These are phyloP conservation scores for Perca fluviatilis DNA, from an alignment of 2,113 vertebrate species.

Conservation along the genomic window DNA sequence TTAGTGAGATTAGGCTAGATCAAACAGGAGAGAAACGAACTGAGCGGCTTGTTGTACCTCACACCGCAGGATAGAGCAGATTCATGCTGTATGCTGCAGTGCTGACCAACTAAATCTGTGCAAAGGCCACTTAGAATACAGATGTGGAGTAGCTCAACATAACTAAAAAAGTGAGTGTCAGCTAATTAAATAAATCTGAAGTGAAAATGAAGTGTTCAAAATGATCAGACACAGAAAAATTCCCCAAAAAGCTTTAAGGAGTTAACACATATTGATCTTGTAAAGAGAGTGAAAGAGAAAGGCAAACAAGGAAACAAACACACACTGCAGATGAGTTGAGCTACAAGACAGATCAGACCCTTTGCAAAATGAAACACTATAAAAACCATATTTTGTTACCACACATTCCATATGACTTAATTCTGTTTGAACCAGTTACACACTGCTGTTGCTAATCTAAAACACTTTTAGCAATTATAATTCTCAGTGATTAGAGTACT, in stretches of 20 bases:
- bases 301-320: constrained; percentile 4
- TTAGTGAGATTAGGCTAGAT: constrained; percentile 59
- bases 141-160: neutral
- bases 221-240: neutral
- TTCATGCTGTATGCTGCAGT: neutral
- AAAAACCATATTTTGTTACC: no score
- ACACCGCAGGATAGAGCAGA: constrained; percentile 18
- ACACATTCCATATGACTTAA: no score
- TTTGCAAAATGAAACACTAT: no score
- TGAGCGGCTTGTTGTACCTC: constrained; percentile 39
- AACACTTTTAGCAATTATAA: no score
- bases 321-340: constrained; percentile 2
- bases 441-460: no score
- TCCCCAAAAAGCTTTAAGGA: neutral
- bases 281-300: neutral
- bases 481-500: no score
- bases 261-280: neutral
- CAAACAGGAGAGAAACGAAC: constrained; percentile 51
- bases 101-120: constrained; percentile 14
- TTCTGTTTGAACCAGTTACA: no score
- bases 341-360: neutral
- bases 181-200: neutral
- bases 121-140: constrained; percentile 3
- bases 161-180: neutral
- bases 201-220: neutral